Percentiles rank a stretch among this genome's conserved stretches.
phyloP scores from a whole-genome alignment of 2,797 vertebrate species.

The Thalassophryne amazonica region DNA sequence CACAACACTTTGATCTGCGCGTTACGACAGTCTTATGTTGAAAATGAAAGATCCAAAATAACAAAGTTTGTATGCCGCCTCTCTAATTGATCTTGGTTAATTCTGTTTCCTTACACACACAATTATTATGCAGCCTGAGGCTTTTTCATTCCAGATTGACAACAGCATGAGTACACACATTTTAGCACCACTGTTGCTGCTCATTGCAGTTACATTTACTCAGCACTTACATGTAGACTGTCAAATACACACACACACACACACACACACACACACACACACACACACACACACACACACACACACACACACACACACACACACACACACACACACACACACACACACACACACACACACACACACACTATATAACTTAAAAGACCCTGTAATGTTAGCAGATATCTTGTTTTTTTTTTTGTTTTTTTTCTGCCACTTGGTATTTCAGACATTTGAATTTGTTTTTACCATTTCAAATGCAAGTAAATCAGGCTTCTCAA shows the following conservation, averaged over 20 bases:
- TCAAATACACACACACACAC: constrained; percentile 46
- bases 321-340: too few relatives aligned
- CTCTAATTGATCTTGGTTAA: constrained; percentile 21
- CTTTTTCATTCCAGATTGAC: constrained; percentile 27
- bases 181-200: constrained; percentile 32
- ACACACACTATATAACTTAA: too few relatives aligned
- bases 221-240: constrained; percentile 62
- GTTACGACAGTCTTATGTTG: constrained; percentile 9
- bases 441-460: too few relatives aligned
- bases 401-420: too few relatives aligned
- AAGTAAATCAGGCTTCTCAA: too few relatives aligned
- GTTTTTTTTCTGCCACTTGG: too few relatives aligned
- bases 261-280: too few relatives aligned
- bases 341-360: too few relatives aligned
- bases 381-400: too few relatives aligned
- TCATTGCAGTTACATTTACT: constrained; percentile 66
- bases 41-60: constrained; percentile 21
- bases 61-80: constrained; percentile 16
- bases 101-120: constrained; percentile 22
- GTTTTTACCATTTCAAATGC: too few relatives aligned
- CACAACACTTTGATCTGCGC: constrained; percentile 23
- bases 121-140: constrained; percentile 27
- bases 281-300: too few relatives aligned
- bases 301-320: too few relatives aligned
- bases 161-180: constrained; percentile 39